A percentile compares a stretch with the other conserved stretches of the same genome.
Conservation (phyloP, 2,888 invertebrate species). For the Limnephilus auricula region DNA sequence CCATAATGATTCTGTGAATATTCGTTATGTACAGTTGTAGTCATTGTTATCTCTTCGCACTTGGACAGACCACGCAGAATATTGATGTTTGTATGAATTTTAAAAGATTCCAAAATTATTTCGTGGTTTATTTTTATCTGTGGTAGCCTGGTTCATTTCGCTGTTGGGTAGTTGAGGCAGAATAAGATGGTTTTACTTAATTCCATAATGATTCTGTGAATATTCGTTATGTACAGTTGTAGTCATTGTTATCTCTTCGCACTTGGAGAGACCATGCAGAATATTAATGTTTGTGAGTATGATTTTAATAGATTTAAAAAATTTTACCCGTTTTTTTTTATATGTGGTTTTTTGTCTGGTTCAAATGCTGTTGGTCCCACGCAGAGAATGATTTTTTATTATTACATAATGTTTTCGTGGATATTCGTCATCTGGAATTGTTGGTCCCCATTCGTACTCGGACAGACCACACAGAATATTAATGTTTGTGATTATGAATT, state of each 20-base stretch:
- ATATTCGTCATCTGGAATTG: conserved; percentile 45
- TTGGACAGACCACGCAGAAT: too few relatives aligned
- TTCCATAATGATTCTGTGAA: conserved; percentile 48
- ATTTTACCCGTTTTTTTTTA: not conserved
- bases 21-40: too few relatives aligned
- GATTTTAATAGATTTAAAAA: conserved; percentile 1
- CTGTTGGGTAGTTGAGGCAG: not conserved
- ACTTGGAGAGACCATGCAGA: conserved; percentile 81
- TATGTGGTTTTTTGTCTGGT: not conserved
- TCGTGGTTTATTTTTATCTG: too few relatives aligned
- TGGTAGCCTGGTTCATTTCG: not conserved
- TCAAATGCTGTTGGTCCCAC: too few relatives aligned
- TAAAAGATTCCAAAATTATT: too few relatives aligned
- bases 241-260: conserved; percentile 29
- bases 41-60: too few relatives aligned
- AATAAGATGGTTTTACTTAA: not conserved
- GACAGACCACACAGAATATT: conserved; percentile 84
- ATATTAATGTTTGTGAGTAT: conserved; percentile 85
- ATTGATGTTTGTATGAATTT: too few relatives aligned
- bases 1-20: too few relatives aligned
- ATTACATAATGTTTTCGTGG: conserved; percentile 49
- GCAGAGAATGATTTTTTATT: conserved; percentile 11
- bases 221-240: conserved; percentile 47
- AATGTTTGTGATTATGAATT: conserved; percentile 82
- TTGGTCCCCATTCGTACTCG: conserved; percentile 59